These are phyloP conservation scores for Tetranychus piercei DNA, from an alignment of 2,888 invertebrate genomes.

Conservation along the genomic window DNA sequence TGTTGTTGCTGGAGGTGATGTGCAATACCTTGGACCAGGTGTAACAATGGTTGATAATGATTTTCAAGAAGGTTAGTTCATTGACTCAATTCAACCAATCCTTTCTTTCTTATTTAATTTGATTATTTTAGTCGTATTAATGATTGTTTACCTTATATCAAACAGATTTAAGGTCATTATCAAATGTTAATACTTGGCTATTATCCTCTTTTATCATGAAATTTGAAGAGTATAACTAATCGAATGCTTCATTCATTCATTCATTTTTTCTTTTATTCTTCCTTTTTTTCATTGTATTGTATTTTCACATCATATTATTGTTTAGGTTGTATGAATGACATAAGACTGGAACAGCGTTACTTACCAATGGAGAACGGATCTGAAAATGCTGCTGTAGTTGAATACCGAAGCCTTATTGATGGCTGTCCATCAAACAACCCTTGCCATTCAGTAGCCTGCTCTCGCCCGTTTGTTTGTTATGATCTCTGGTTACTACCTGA, in stretches of 20 bases:
- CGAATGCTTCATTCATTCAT: not conserved
- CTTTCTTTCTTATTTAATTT: not conserved
- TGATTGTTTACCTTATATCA: not conserved
- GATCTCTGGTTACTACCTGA: conserved; percentile 96
- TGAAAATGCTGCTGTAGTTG: conserved; percentile 85
- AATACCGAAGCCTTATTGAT: conserved; percentile 72
- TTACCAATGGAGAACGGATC: conserved; percentile 86
- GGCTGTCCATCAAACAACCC: conserved; percentile 88
- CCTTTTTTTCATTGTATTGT: not conserved
- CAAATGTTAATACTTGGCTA: not conserved
- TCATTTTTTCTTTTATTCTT: not conserved
- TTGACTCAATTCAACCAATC: not conserved
- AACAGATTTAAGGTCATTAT: conserved; percentile 13
- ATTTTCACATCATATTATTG: not conserved
- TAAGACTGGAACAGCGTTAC: conserved; percentile 79
- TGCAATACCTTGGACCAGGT: conserved; percentile 77
- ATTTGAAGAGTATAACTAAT: not conserved
- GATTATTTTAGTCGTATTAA: not conserved
- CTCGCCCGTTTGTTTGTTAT: conserved; percentile 78
- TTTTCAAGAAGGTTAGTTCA: conserved; percentile 59
- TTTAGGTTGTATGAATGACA: conserved; percentile 59
- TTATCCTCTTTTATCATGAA: not conserved
- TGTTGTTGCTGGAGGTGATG: conserved; percentile 85
- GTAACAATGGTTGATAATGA: conserved; percentile 87
- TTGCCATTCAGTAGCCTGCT: conserved; percentile 69